These are phyloP conservation scores for Micromussa lordhowensis DNA, from an alignment of 92 coral and sea anemone genomes.

Conservation along the genomic window DNA sequence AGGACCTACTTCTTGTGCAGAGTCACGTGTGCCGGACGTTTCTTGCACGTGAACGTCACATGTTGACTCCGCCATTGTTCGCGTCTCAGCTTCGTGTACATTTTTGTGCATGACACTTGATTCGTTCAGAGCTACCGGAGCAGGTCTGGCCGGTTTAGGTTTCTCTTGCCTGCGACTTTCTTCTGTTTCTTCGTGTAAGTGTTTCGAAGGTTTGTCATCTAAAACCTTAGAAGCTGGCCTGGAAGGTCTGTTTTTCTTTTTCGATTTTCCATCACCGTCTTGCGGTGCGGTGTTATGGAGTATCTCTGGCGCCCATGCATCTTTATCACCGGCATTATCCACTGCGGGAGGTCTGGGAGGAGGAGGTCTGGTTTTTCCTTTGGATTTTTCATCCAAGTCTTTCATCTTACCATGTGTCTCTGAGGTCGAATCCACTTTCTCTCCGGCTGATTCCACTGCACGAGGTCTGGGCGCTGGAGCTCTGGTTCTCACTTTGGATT, in stretches of 20 bases:
- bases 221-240: slow-evolving; percentile 1
- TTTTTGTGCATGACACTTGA: neutral
- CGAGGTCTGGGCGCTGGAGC: slow-evolving; percentile 36
- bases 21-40: slow-evolving; percentile 7
- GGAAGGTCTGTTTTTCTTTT: slow-evolving; percentile 18
- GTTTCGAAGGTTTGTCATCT: slow-evolving; percentile 13
- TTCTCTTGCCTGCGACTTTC: slow-evolving; percentile 36
- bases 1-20: neutral
- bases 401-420: neutral
- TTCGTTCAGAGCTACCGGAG: slow-evolving; percentile 39
- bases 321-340: neutral
- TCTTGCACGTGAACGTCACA: slow-evolving; percentile 40
- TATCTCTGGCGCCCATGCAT: neutral
- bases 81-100: slow-evolving; percentile 12
- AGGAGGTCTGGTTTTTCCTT: slow-evolving; percentile 30
- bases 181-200: neutral
- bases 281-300: neutral
- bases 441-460: neutral
- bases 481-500: slow-evolving; percentile 6
- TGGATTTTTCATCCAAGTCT: neutral
- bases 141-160: slow-evolving; percentile 75
- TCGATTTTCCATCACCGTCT: slow-evolving; percentile 2
- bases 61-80: slow-evolving; percentile 19
- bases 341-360: slow-evolving; percentile 27
- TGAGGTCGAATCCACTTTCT: neutral